Conservation (phyloP, 1,140 invertebrate genomes). For the Babylonia areolata region DNA sequence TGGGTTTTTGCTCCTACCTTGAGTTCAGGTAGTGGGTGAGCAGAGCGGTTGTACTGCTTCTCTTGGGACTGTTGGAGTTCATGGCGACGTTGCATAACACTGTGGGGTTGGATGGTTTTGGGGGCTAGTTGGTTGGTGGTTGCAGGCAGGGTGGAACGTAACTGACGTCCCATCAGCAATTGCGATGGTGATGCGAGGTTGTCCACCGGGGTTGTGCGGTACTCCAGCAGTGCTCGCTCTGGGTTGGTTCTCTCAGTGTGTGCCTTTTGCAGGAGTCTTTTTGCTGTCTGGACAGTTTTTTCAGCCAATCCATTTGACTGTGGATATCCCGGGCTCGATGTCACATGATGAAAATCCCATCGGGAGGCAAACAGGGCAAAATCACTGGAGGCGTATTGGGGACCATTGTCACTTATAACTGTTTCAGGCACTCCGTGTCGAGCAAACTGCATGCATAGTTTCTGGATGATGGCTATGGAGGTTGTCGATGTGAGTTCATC, state of each 20-base stretch:
- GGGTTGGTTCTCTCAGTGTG: too few species aligned
- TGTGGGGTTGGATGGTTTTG: neutral
- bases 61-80: neutral
- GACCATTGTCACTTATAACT: neutral
- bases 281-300: too few species aligned
- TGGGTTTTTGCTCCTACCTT: neutral
- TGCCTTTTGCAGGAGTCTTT: too few species aligned
- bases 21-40: neutral
- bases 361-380: neutral
- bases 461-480: slow-evolving; percentile 4
- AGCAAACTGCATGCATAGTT: neutral
- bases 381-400: neutral
- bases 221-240: too few species aligned
- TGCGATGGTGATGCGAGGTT: slow-evolving; percentile 10
- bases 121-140: neutral
- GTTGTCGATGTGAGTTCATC: neutral
- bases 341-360: slow-evolving; percentile 17
- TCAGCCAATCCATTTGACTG: too few species aligned
- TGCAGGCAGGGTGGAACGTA: neutral
- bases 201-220: slow-evolving; percentile 1
- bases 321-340: slow-evolving; percentile 12
- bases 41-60: neutral
- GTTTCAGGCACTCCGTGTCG: slow-evolving; percentile 2
- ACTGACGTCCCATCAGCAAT: neutral
- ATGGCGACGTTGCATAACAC: neutral